These are phyloP conservation scores for Malacoctenus gilli DNA, from an alignment of 2,797 vertebrate species.

Conservation along the genomic window DNA sequence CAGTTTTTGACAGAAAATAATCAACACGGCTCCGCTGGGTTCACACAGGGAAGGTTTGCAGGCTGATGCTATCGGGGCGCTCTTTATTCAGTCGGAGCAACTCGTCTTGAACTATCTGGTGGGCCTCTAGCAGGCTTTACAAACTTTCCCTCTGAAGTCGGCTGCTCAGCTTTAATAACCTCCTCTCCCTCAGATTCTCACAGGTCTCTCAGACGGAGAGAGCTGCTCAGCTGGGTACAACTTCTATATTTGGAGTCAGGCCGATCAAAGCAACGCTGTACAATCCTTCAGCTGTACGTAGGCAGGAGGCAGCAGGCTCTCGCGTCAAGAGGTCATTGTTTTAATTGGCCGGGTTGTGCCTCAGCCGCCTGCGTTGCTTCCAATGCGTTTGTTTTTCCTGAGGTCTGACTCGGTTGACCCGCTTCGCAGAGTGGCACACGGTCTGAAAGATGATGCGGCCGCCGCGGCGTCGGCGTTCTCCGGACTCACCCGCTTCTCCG, in stretches of 20 bases:
- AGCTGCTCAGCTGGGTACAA: conserved; percentile 6
- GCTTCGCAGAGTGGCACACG: background rate
- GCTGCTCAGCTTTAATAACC: conserved; percentile 15
- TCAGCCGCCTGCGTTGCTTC: conserved; percentile 12
- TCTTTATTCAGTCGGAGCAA: conserved; percentile 3
- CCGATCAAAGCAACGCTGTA: conserved; percentile 11
- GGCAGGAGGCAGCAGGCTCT: conserved; percentile 34
- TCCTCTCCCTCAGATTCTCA: conserved; percentile 7
- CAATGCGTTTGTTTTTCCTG: conserved; percentile 15
- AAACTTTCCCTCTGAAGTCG: conserved; percentile 17
- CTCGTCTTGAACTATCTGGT: too few relatives aligned
- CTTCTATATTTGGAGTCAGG: conserved; percentile 34
- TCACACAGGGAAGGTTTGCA: too few relatives aligned
- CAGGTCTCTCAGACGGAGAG: background rate
- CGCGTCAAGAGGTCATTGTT: conserved; percentile 41
- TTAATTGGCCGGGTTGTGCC: conserved; percentile 65
- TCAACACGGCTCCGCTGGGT: too few relatives aligned
- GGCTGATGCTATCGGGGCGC: background rate
- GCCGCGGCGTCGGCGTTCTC: background rate
- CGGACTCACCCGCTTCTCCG: conserved; percentile 55
- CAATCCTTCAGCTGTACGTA: conserved; percentile 10
- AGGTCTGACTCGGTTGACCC: conserved; percentile 1
- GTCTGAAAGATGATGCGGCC: conserved; percentile 1
- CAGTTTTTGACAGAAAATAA: too few relatives aligned
- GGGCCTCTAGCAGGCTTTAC: background rate